Evolutionary conservation across 1,140 invertebrate genomes (phyloP).

Genomic region (Monomorium pharaonis): DNA sequence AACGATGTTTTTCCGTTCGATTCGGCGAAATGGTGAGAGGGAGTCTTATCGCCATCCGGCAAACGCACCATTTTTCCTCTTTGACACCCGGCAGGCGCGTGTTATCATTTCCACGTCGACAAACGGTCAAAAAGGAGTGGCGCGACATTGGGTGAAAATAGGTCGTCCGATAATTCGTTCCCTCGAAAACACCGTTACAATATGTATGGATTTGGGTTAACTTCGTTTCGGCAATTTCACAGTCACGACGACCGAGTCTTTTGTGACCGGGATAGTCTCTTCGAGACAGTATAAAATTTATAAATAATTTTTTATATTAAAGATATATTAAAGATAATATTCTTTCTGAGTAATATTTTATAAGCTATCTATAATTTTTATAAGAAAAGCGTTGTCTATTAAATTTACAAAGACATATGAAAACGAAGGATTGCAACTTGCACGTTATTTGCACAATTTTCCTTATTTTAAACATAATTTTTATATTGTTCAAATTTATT

Average conservation of each 20-base stretch:
- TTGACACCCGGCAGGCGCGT: conserved; percentile 15
- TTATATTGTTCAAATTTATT: neutral
- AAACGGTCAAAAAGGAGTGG: conserved; percentile 33
- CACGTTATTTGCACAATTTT: no score
- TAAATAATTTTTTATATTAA: no score
- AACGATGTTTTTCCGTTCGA: neutral
- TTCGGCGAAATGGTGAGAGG: neutral
- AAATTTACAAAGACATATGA: neutral
- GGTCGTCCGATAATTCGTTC: conserved; percentile 54
- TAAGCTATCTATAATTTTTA: neutral
- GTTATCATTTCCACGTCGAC: conserved; percentile 57
- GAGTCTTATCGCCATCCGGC: conserved; percentile 42
- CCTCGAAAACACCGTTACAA: conserved; percentile 51
- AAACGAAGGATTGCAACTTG: neutral
- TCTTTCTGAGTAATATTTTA: neutral
- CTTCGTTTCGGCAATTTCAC: conserved; percentile 22
- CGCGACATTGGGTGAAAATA: conserved; percentile 43
- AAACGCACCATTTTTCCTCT: conserved; percentile 42
- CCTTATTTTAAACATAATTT: neutral
- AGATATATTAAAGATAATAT: no score
- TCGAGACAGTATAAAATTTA: neutral
- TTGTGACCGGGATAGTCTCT: neutral
- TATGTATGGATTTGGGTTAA: conserved; percentile 58
- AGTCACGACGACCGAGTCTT: neutral
- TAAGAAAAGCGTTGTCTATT: neutral